phyloP scores from a whole-genome alignment of 1,140 invertebrate genomes.

The Saccostrea cuccullata region DNA sequence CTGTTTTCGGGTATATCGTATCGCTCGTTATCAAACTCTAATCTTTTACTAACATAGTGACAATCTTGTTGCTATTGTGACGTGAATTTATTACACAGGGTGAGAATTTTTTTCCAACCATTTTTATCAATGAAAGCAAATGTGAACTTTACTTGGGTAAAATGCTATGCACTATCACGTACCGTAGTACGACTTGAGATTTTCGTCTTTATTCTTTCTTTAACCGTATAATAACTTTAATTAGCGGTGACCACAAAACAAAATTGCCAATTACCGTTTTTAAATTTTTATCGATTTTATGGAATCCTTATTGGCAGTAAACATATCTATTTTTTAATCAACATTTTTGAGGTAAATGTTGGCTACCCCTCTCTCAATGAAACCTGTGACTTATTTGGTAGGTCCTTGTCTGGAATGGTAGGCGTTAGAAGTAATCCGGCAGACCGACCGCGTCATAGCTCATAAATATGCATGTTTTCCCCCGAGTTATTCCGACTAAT shows the following conservation, averaged over 20 bases:
- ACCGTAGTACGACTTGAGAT: neutral
- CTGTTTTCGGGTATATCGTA: neutral
- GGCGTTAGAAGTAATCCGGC: constrained; percentile 5
- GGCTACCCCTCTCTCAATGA: constrained; percentile 8
- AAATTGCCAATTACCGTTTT: neutral
- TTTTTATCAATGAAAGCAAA: constrained; percentile 18
- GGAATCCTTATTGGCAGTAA: neutral
- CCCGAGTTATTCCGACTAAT: neutral
- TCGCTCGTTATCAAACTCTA: neutral
- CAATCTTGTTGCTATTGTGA: constrained; percentile 9
- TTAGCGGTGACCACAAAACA: constrained; percentile 19
- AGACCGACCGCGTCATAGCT: neutral
- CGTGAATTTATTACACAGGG: constrained; percentile 6
- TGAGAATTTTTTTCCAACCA: neutral
- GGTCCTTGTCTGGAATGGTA: neutral
- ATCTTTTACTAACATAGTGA: constrained; percentile 21
- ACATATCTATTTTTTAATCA: constrained; percentile 13
- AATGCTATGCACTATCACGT: neutral
- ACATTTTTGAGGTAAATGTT: constrained; percentile 15
- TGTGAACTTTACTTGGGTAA: neutral
- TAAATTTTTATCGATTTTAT: neutral
- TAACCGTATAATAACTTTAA: neutral
- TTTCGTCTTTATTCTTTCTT: neutral
- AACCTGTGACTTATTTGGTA: constrained; percentile 29
- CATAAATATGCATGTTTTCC: constrained; percentile 5